Percentiles rank a stretch among this genome's conserved stretches.
Conservation (phyloP, 2,888 invertebrate genomes). For the Brachyopa scutellaris region DNA sequence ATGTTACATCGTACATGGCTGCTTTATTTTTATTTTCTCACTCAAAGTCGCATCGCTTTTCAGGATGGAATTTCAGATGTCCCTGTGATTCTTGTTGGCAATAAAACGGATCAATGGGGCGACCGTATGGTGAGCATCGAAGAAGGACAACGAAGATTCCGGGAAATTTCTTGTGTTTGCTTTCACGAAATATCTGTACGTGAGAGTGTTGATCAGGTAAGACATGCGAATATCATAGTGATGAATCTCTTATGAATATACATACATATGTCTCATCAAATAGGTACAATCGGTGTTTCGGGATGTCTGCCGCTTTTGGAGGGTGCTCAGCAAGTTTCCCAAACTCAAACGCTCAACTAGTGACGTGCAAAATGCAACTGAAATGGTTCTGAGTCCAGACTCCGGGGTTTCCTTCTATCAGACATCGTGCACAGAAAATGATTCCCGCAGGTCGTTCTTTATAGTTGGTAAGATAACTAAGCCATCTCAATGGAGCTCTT, state of each 20-base stretch:
- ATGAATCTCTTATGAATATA: no score
- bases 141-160: conserved; percentile 88
- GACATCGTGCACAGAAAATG: conserved; percentile 76
- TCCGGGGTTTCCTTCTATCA: conserved; percentile 82
- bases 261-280: background rate
- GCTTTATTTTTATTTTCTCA: conserved; percentile 17
- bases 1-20: background rate
- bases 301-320: conserved; percentile 89
- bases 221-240: conserved; percentile 28
- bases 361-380: conserved; percentile 82
- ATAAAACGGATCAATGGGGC: conserved; percentile 89
- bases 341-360: conserved; percentile 85
- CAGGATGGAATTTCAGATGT: conserved; percentile 86
- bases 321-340: conserved; percentile 87
- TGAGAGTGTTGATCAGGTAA: conserved; percentile 91
- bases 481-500: no score
- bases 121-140: conserved; percentile 91
- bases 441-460: conserved; percentile 79
- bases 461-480: conserved; percentile 49
- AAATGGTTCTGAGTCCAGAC: conserved; percentile 83
- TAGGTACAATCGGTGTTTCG: conserved; percentile 90
- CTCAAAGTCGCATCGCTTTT: conserved; percentile 10
- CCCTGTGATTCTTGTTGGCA: conserved; percentile 91
- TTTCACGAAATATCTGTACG: conserved; percentile 93
- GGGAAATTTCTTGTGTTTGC: conserved; percentile 90